Conservation (phyloP, 2,113 vertebrate species). For the Larimichthys crocea region DNA sequence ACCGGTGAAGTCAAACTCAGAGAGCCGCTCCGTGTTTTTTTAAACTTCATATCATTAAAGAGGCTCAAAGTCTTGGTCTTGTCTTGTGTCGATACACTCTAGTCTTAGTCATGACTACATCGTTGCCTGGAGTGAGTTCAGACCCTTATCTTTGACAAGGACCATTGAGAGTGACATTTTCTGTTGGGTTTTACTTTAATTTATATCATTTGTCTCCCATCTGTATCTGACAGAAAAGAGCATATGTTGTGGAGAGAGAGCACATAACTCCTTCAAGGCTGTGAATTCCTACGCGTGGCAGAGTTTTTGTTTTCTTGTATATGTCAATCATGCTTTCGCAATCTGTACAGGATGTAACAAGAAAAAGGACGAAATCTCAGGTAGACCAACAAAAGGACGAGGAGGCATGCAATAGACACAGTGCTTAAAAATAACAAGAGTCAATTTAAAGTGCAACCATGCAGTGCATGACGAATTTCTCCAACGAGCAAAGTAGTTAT, state of each 20-base stretch:
- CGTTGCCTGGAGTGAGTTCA: too few species aligned
- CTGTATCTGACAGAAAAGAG: neutral
- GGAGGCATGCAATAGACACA: neutral
- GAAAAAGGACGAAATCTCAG: neutral
- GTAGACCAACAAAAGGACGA: neutral
- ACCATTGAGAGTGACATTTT: neutral
- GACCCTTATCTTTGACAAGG: too few species aligned
- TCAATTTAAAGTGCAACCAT: neutral
- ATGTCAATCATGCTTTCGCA: too few species aligned
- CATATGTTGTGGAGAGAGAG: too few species aligned
- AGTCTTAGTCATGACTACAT: too few species aligned
- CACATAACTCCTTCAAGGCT: too few species aligned
- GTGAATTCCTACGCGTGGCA: too few species aligned
- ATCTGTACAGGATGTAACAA: neutral
- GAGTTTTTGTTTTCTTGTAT: too few species aligned
- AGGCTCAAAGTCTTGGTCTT: too few species aligned
- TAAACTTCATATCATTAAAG: slow-evolving; percentile 8
- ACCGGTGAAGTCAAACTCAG: slow-evolving; percentile 23
- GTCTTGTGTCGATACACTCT: too few species aligned
- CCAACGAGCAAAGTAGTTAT: too few species aligned
- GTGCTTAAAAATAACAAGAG: neutral
- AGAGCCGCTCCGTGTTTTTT: neutral
- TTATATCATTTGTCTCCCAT: neutral
- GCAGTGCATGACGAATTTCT: neutral
- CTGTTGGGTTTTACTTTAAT: neutral